Conservation (phyloP, 2,888 invertebrate genomes). For the Sarcophaga caerulescens region DNA sequence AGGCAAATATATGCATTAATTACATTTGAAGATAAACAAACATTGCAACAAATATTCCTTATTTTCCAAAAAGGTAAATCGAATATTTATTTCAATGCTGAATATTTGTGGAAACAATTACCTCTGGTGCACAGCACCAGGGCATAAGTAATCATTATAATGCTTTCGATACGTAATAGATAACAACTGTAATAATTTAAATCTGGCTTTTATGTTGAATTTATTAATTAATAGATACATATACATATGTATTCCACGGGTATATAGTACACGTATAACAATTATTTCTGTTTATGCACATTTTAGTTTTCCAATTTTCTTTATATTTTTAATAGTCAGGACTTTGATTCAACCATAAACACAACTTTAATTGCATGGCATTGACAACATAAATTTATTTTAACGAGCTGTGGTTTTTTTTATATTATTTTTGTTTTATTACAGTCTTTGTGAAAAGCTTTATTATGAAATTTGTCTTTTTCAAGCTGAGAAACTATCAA, state of each 20-base stretch:
- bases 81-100: background rate
- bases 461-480: conserved; percentile 16
- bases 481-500: conserved; percentile 56
- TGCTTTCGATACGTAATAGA: background rate
- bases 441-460: conserved; percentile 11
- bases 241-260: too few species aligned
- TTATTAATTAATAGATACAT: conserved; percentile 1
- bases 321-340: background rate
- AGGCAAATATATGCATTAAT: conserved; percentile 61
- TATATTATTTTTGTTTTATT: background rate
- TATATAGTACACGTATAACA: too few species aligned
- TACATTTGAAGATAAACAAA: conserved; percentile 47
- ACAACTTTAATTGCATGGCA: conserved; percentile 55
- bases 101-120: background rate
- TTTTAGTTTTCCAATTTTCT: background rate
- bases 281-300: background rate
- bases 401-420: conserved; percentile 36
- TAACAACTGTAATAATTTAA: background rate
- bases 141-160: background rate
- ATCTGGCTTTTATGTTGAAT: background rate
- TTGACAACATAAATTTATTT: conserved; percentile 59
- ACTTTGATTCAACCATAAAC: background rate
- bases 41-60: conserved; percentile 11
- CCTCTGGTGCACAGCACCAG: background rate
- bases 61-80: background rate